Base-by-base conservation (phyloP, 2,113 vertebrate species). In the Sorex araneus region DNA sequence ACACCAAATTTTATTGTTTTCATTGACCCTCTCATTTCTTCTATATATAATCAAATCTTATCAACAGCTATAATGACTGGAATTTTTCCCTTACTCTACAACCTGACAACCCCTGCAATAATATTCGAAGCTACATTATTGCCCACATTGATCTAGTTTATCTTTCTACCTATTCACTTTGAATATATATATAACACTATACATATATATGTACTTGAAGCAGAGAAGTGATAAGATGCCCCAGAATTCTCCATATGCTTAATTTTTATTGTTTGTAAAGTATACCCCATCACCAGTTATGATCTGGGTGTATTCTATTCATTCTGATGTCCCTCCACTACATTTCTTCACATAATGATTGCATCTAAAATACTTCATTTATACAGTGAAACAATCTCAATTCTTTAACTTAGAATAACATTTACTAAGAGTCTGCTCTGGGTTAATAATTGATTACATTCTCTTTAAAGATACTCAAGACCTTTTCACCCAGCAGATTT, bases 301-400 rank as follows among this genome's bases (percentile, higher is more conserved):
- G 75, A 81, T 40, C 7, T 73, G 50, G 7, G 43, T 91, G 27
- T 30, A 47, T 5, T 60, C 6, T 71, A 84, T 94, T n/a, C 11
- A 32, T 54, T 50, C 40, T 36, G 86, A 23, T 34, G 34, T 45
- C 4, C 12, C 12, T 67, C 6, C 3, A 43, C 11, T 47, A 5
- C 11, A n/a, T 60, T n/a, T 2, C 21, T 40, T 40, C 40, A 40
- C 40, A 40, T 40, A 7, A 40, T 40, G 40, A 40, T 40, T 40
- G 40, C 40, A 40, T 40, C 40, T 40, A 40, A 40, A 40, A 80
- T 30, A 47, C 15, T 71, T 92, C 19, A 32, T 50, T 93, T 77
- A 86, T 87, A 87, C 28, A 36, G 25, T 9, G 11, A 25, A 73
- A 11, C 32, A 34, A 79, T 60, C 94, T 92, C 3, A 82, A 34